Evolutionary conservation across 23 tunicate genomes (phyloP).

Genomic region (Botrylloides violaceus): DNA sequence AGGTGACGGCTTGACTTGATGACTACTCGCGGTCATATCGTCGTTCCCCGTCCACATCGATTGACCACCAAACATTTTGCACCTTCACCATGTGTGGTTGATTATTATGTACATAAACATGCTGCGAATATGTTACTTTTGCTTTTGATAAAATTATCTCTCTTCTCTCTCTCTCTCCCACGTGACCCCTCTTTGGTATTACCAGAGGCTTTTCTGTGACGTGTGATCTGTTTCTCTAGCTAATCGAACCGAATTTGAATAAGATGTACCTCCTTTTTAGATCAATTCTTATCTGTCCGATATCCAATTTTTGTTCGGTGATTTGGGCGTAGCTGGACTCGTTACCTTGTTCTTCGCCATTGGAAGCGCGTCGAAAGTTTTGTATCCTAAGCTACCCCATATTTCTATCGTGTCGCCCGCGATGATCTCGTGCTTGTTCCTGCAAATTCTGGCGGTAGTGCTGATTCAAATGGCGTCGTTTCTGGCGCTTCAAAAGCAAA

Average conservation of each 20-base stretch:
- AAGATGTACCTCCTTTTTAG: background rate
- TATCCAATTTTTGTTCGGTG: constrained; percentile 9
- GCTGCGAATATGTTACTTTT: too few species aligned
- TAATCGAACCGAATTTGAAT: background rate
- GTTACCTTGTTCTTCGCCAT: constrained; percentile 20
- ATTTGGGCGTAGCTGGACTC: background rate
- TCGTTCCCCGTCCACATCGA: too few species aligned
- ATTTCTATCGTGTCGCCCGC: constrained; percentile 16
- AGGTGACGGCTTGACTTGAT: too few species aligned
- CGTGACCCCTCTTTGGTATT: too few species aligned
- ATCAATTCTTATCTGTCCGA: constrained; percentile 10
- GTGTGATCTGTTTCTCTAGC: too few species aligned
- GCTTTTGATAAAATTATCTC: too few species aligned
- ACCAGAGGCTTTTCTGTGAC: too few species aligned
- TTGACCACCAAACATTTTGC: too few species aligned
- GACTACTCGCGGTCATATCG: too few species aligned
- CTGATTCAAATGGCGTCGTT: constrained; percentile 8
- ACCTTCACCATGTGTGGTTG: too few species aligned
- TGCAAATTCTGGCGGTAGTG: constrained; percentile 5
- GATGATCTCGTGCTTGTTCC: constrained; percentile 15
- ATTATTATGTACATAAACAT: too few species aligned
- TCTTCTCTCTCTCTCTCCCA: too few species aligned
- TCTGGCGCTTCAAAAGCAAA: constrained; percentile 1
- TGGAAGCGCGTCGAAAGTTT: constrained; percentile 15
- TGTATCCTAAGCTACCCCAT: constrained; percentile 12